Base-by-base conservation (phyloP, 2,888 invertebrate species). In the Drosophila mettleri region DNA sequence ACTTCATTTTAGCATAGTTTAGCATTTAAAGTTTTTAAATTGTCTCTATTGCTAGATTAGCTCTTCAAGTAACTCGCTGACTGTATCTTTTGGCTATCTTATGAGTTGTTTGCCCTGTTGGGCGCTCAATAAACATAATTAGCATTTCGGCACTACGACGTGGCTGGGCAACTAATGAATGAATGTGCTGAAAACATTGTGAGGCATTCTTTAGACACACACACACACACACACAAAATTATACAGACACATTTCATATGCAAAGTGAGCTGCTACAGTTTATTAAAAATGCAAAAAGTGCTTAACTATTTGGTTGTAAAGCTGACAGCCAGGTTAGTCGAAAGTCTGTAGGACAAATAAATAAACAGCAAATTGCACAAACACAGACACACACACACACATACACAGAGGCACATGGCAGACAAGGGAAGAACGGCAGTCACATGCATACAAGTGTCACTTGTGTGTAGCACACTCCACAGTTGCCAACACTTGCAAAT, bases 81-180 rank as follows among this genome's bases (percentile, higher is more conserved):
- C 33, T 54, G 43, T 55, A 31, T 66, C 41, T 16, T 24, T 16
- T 18, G 41, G 54, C 41, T 36, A 48, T n/a, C 53, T 53, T 53
- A 29, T 54, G 53, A 65, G 75, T 85, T 76, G 67, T 80, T 82
- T 77, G 72, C 51, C 48, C 53, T 69, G 43, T 55, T 67, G 69
- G 69, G 74, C 39, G 71, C 86, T 86, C 74, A 85, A 85, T 84
- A 86, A 84, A 84, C 86, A 84, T 86, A 84, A 87, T 84, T 87
- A 84, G 71, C 88, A 84, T 87, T 87, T 82, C 75, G 80, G 55
- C 88, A 88, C 86, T 83, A 54, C 69, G 74, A 85, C 82, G 79
- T 77, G 85, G 79, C 69, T 49, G 60, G 53, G 59, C 43, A 61
- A 69, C 85, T 83, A 83, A 83, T 83, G 87, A 83, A 86, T 86